phyloP scores from a whole-genome alignment of 2,888 invertebrate species.

The Drosophila ezoana region DNA sequence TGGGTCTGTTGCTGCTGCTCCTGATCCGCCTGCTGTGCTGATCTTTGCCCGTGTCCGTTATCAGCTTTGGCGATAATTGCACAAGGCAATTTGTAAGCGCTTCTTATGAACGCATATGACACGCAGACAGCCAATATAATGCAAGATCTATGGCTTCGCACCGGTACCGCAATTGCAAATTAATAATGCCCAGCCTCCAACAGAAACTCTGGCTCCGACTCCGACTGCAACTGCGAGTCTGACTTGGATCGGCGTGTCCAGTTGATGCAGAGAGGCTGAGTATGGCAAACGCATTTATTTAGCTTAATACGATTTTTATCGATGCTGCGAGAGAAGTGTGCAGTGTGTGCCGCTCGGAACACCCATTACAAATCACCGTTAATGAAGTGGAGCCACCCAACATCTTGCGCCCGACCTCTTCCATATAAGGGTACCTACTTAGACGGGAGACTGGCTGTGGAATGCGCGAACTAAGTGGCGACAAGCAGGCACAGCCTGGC shows the following conservation, averaged over 20 bases:
- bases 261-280: slow-evolving; percentile 12
- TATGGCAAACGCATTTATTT: slow-evolving; percentile 68
- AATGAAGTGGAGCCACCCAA: slow-evolving; percentile 58
- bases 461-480: slow-evolving; percentile 32
- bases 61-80: slow-evolving; percentile 71
- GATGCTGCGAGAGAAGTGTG: slow-evolving; percentile 17
- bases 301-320: slow-evolving; percentile 67
- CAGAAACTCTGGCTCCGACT: neutral
- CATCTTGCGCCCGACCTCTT: slow-evolving; percentile 8
- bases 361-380: slow-evolving; percentile 76
- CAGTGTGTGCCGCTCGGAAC: slow-evolving; percentile 32
- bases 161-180: slow-evolving; percentile 56
- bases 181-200: slow-evolving; percentile 64
- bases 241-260: too few relatives aligned
- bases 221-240: neutral
- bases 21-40: slow-evolving; percentile 34
- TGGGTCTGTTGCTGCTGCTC: slow-evolving; percentile 7
- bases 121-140: slow-evolving; percentile 65
- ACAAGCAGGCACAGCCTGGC: neutral
- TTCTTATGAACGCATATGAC: slow-evolving; percentile 61
- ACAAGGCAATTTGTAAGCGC: slow-evolving; percentile 67
- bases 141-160: slow-evolving; percentile 68
- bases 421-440: slow-evolving; percentile 5
- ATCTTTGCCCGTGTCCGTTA: slow-evolving; percentile 51
- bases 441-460: slow-evolving; percentile 7